phyloP scores from a whole-genome alignment of 2,888 invertebrate species.

The Rhaphigaster nebulosa region DNA sequence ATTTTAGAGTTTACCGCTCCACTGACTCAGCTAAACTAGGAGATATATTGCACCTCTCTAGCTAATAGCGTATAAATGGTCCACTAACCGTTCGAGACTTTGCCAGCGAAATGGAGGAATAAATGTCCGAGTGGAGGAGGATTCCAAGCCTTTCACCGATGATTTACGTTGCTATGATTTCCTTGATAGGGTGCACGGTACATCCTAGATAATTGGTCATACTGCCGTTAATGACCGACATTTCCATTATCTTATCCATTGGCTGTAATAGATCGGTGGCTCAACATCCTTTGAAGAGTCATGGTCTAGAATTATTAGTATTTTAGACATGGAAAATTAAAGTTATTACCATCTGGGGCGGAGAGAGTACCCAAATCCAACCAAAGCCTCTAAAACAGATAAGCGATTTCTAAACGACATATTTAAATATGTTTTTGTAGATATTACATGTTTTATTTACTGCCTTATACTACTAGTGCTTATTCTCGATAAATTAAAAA shows the following conservation, averaged over 20 bases:
- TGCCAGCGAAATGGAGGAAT: neutral
- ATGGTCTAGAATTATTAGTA: neutral
- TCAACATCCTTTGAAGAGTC: neutral
- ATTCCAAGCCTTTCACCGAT: conserved; percentile 11
- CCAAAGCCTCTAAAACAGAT: too few relatives aligned
- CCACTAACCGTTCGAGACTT: neutral
- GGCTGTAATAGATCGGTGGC: neutral
- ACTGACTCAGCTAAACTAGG: neutral
- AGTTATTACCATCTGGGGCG: too few relatives aligned
- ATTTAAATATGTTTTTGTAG: too few relatives aligned
- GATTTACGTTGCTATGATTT: neutral
- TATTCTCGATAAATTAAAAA: too few relatives aligned
- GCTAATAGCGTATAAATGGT: neutral
- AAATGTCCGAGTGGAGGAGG: neutral
- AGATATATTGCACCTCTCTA: neutral
- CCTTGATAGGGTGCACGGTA: neutral
- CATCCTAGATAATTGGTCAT: neutral
- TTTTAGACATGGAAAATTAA: too few relatives aligned
- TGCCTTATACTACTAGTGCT: too few relatives aligned
- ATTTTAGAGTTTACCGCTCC: conserved; percentile 11
- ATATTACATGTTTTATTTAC: too few relatives aligned
- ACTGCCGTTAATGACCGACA: neutral
- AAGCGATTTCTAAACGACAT: too few relatives aligned
- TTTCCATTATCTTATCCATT: neutral
- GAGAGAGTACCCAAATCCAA: too few relatives aligned